A percentile compares a stretch with the other conserved stretches of the same genome.
Conservation (phyloP, 2,797 vertebrate genomes). For the Remorina albescens region DNA sequence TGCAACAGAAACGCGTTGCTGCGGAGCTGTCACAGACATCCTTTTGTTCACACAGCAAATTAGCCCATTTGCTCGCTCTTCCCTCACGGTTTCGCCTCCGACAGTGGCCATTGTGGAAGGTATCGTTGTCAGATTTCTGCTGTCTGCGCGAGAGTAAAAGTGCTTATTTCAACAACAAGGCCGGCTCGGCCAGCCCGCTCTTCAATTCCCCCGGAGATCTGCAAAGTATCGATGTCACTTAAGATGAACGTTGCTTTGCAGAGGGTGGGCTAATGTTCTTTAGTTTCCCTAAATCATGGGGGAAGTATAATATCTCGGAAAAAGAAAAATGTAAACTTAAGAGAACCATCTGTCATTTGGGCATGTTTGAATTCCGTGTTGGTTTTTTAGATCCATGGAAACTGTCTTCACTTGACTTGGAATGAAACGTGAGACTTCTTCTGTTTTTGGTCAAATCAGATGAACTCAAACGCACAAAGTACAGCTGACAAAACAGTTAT, state of each 20-base stretch:
- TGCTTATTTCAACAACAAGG: constrained; percentile 71
- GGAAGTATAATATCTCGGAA: constrained; percentile 21
- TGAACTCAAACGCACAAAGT: neutral
- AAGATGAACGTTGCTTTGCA: constrained; percentile 44
- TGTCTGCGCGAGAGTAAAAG: constrained; percentile 64
- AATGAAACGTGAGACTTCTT: neutral
- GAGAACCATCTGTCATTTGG: constrained; percentile 25
- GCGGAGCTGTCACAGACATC: constrained; percentile 54
- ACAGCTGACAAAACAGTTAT: neutral
- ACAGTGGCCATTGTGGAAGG: constrained; percentile 64
- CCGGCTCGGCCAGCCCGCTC: constrained; percentile 27
- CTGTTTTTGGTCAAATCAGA: neutral
- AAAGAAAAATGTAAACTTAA: constrained; percentile 33
- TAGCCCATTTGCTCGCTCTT: constrained; percentile 62
- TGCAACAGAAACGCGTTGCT: constrained; percentile 52
- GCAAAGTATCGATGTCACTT: constrained; percentile 57
- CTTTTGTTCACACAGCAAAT: constrained; percentile 73
- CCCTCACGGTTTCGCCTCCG: constrained; percentile 43
- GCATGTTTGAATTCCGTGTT: neutral
- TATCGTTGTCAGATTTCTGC: constrained; percentile 67
- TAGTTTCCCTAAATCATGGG: constrained; percentile 39
- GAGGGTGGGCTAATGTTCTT: constrained; percentile 40
- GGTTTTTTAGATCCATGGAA: neutral
- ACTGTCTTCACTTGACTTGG: neutral
- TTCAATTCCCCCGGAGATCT: constrained; percentile 33